Evolutionary conservation across 2,888 invertebrate species (phyloP), one percentile per base, ranked within the genome.

Genomic region (Plebejus argus): DNA sequence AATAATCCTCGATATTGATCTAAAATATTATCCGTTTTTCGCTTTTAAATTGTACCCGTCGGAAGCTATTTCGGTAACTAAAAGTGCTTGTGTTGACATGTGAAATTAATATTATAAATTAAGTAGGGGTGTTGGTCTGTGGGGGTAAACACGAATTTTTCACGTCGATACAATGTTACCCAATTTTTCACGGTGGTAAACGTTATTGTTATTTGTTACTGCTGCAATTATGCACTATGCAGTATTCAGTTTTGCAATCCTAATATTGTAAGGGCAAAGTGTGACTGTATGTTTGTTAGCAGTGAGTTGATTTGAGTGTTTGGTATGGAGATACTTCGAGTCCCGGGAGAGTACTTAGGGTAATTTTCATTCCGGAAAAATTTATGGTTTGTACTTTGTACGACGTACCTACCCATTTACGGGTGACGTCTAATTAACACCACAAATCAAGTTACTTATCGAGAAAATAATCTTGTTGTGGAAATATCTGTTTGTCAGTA

Each of bases 71-170:
- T 85, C 85, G 86, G 86, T 86, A 87, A 78, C 79, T 85, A 86
- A 87, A 90, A 90, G 87, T 89, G 88, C 88, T 89, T 85, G 85
- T 84, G 87, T 90, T 91, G 91, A 91, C 91, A 90, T 84, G 85
- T 86, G 85, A 89, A 90, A 91, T 91, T 91, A 91, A 90, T 91
- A 90, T 88, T 87, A 87, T 87, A 87, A 87, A 89, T 87, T 86
- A 87, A 87, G 86, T 82, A 82, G 86, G 86, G 86, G 88, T 5
- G 56, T 78, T 78, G 77, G 79, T 81, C 82, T 80, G 53, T 53
- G 53, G 80, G 77, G 79, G 79, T 81, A 79, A 82, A 81, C 79
- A 81, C 77, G 77, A 78, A 77, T 79, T 81, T 82, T 82, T 82
- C 53, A 74, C 45, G 20, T 49, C 45, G 53, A 1, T 53, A 28